Conservation (phyloP, 2,888 invertebrate species). For the Melikaiella ostensackeni region DNA sequence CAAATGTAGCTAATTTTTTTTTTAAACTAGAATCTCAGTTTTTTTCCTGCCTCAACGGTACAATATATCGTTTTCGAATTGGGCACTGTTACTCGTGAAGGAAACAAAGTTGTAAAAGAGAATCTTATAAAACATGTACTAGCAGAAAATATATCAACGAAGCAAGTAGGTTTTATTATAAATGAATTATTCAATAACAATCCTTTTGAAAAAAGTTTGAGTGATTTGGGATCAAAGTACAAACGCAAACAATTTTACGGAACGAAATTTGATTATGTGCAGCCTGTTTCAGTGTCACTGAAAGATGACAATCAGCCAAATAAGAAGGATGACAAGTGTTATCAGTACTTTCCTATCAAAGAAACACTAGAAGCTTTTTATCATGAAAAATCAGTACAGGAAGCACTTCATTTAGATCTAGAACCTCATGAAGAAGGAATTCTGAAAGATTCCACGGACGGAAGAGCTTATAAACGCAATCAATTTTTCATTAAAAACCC, state of each 20-base stretch:
- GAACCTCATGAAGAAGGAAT: slow-evolving; percentile 43
- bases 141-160: not conserved
- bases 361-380: slow-evolving; percentile 37
- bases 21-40: not conserved
- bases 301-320: too few species aligned
- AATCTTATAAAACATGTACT: slow-evolving; percentile 1
- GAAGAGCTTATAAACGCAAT: slow-evolving; percentile 53
- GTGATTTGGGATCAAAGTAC: not conserved
- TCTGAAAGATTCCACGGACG: slow-evolving; percentile 58
- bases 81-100: not conserved
- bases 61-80: not conserved
- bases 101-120: not conserved
- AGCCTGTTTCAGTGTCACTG: too few species aligned
- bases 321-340: slow-evolving; percentile 10
- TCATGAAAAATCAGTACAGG: slow-evolving; percentile 39
- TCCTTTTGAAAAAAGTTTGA: not conserved
- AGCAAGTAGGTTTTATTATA: not conserved
- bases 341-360: slow-evolving; percentile 41
- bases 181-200: not conserved
- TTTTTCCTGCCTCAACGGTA: not conserved
- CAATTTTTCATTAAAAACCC: slow-evolving; percentile 55
- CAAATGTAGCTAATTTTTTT: not conserved
- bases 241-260: not conserved
- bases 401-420: slow-evolving; percentile 24
- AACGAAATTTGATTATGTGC: not conserved